These are phyloP conservation scores for Drosophila demipolita DNA, from an alignment of 2,888 invertebrate genomes.

Conservation along the genomic window DNA sequence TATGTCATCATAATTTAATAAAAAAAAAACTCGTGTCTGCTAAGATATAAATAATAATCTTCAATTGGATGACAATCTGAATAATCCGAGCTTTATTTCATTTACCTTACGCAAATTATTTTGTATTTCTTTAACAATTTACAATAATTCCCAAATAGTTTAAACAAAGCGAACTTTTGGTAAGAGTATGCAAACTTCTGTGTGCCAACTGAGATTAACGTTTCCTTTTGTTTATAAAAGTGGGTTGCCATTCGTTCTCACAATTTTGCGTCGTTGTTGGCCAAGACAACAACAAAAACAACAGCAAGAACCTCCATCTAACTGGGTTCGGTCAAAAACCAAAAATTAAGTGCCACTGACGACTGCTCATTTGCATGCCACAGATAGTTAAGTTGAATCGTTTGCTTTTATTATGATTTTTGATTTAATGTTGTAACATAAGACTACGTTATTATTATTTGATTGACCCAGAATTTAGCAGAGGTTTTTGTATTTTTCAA, in stretches of 20 bases:
- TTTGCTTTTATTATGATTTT: conserved; percentile 59
- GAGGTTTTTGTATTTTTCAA: conserved; percentile 15
- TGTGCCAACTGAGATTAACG: conserved; percentile 8
- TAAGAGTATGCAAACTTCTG: conserved; percentile 39
- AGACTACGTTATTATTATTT: conserved; percentile 42
- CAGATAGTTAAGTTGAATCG: conserved; percentile 41
- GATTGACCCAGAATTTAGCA: conserved; percentile 72
- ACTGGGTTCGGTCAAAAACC: conserved; percentile 50
- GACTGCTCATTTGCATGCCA: conserved; percentile 68
- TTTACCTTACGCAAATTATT: conserved; percentile 4
- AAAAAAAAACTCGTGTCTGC: not conserved
- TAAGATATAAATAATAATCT: not conserved
- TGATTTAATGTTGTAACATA: conserved; percentile 70
- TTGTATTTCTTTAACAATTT: not conserved
- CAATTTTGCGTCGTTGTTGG: conserved; percentile 46
- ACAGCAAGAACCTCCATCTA: conserved; percentile 36
- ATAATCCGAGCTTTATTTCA: not conserved
- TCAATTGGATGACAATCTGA: not conserved
- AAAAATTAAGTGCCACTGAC: conserved; percentile 68
- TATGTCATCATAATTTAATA: not conserved
- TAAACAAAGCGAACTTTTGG: not conserved
- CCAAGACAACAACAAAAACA: conserved; percentile 4
- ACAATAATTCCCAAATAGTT: not conserved
- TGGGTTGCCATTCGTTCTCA: conserved; percentile 66
- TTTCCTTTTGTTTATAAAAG: conserved; percentile 62